Percentiles rank a stretch among this genome's conserved stretches.
These are phyloP conservation scores for Poecile atricapillus DNA, from an alignment of 2,113 vertebrate genomes.

Conservation along the genomic window DNA sequence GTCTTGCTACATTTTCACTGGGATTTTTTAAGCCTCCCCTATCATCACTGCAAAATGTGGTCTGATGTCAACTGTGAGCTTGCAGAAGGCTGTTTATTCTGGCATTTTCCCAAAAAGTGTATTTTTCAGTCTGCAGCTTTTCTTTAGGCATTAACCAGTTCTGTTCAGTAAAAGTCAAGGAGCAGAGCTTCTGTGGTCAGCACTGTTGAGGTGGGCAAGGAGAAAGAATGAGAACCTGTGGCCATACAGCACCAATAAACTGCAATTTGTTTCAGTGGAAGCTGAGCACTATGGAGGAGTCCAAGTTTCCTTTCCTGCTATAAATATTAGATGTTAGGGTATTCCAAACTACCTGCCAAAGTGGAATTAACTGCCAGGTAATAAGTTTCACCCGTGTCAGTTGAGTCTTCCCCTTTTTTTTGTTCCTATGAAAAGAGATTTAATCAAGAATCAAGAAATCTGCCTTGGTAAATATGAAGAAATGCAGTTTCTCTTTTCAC, in stretches of 20 bases:
- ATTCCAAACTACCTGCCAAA: not conserved
- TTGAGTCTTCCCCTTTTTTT: not conserved
- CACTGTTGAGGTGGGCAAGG: not conserved
- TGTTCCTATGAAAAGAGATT: not conserved
- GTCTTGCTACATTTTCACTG: not conserved
- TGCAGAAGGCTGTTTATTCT: not conserved
- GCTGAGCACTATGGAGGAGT: not conserved
- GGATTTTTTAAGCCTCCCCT: not conserved
- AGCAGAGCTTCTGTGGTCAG: not conserved
- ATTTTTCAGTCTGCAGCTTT: not conserved
- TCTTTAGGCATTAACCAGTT: not conserved
- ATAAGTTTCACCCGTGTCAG: not conserved
- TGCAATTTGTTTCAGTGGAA: not conserved
- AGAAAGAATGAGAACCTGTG: not conserved
- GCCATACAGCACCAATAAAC: not conserved
- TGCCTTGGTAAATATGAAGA: not conserved
- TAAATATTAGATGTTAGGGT: not conserved
- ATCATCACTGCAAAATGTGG: not conserved
- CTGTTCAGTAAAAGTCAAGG: not conserved
- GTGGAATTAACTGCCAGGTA: not conserved
- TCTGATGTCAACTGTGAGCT: not conserved
- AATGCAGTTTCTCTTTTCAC: not conserved
- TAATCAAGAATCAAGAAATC: not conserved
- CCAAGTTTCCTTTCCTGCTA: not conserved
- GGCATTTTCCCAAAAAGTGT: not conserved